These are phyloP conservation scores for Sparus aurata DNA, from an alignment of 2,797 vertebrate genomes.

Conservation along the genomic window DNA sequence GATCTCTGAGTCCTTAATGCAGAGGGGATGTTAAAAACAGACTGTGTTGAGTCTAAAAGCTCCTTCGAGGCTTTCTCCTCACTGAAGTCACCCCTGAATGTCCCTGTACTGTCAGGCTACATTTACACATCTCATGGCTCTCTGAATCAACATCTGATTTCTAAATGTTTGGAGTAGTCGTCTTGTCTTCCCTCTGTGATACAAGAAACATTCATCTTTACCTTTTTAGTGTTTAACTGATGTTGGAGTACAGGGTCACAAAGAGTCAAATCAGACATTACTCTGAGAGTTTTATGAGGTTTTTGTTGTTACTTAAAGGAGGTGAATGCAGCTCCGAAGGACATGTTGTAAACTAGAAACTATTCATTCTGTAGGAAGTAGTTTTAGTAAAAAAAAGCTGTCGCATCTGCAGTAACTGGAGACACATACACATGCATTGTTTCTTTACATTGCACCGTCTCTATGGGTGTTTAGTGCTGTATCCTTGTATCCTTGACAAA, in stretches of 20 bases:
- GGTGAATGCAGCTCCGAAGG: not conserved
- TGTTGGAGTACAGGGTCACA: not conserved
- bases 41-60: slow-evolving; percentile 39
- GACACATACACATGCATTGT: no score
- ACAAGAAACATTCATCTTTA: not conserved
- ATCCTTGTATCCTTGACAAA: no score
- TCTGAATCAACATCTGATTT: not conserved
- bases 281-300: not conserved
- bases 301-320: not conserved
- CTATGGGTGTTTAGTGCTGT: no score
- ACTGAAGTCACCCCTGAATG: slow-evolving; percentile 24
- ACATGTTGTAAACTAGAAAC: no score
- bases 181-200: not conserved
- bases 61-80: slow-evolving; percentile 16
- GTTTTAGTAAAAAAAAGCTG: no score
- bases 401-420: no score
- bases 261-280: no score
- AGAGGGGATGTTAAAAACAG: slow-evolving; percentile 25
- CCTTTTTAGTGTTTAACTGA: not conserved
- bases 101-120: slow-evolving; percentile 22
- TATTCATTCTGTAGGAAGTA: no score
- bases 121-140: slow-evolving; percentile 15
- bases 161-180: not conserved
- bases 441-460: no score
- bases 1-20: slow-evolving; percentile 15